Evolutionary conservation across 2,797 vertebrate species (phyloP).

Genomic region (Labeo calbasu): DNA sequence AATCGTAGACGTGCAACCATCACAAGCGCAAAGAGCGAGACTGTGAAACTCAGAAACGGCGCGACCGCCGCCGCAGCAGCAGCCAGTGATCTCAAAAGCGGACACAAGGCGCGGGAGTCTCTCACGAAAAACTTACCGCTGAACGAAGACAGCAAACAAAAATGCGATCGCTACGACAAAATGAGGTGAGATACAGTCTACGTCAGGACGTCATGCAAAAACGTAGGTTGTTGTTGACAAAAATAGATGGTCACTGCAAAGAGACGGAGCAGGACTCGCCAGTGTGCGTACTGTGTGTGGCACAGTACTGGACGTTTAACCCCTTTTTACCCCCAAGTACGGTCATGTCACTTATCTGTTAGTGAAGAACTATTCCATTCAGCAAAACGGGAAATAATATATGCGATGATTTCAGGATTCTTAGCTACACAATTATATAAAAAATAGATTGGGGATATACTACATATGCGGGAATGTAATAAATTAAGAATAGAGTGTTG

Average conservation of each 20-base stretch:
- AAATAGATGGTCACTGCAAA: neutral
- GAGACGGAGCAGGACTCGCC: neutral
- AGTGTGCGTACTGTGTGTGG: neutral
- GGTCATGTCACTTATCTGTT: neutral
- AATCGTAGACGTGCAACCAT: constrained; percentile 63
- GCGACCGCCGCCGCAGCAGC: neutral
- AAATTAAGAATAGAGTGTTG: neutral
- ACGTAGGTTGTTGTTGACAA: neutral
- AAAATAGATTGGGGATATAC: neutral
- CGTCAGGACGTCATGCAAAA: neutral
- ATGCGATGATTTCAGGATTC: neutral
- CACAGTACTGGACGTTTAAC: neutral
- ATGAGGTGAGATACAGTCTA: constrained; percentile 69
- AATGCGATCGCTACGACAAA: constrained; percentile 58
- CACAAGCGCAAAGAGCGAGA: constrained; percentile 50
- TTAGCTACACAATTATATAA: neutral
- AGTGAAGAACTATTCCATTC: neutral
- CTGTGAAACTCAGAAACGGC: constrained; percentile 51
- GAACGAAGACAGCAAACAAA: constrained; percentile 60
- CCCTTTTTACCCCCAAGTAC: neutral
- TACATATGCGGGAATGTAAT: neutral
- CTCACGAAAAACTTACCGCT: constrained; percentile 20
- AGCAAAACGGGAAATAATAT: neutral
- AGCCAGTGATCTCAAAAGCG: constrained; percentile 1
- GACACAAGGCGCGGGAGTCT: constrained; percentile 52